A percentile compares a stretch with the other conserved stretches of the same genome.
Conservation (phyloP, 2,113 vertebrate genomes). For the Oxyruncus cristatus region DNA sequence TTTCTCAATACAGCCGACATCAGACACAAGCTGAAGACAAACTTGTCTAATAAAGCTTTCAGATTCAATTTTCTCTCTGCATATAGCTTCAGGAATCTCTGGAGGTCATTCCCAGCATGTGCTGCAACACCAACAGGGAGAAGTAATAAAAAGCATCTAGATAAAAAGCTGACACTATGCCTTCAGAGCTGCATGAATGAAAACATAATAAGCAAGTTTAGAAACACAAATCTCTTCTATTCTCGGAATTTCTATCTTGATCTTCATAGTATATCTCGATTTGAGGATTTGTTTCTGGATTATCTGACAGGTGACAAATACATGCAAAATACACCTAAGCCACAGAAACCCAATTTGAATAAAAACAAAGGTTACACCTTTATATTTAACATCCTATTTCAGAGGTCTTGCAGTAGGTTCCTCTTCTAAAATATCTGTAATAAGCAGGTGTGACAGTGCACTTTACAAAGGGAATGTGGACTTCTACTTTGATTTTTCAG, state of each 20-base stretch:
- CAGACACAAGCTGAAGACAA: conserved; percentile 75
- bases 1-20: conserved; percentile 72
- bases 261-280: conserved; percentile 49
- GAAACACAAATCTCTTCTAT: conserved; percentile 60
- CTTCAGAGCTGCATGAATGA: conserved; percentile 64
- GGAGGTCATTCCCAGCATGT: conserved; percentile 79
- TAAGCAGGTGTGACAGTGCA: neutral
- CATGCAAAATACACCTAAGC: conserved; percentile 5
- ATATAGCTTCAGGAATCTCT: conserved; percentile 76
- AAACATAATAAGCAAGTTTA: conserved; percentile 73
- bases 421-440: neutral
- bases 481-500: conserved; percentile 22
- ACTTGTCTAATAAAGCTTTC: conserved; percentile 83
- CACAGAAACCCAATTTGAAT: conserved; percentile 49
- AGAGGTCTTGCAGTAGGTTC: neutral
- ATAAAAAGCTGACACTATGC: conserved; percentile 76
- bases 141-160: conserved; percentile 79
- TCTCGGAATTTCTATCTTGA: conserved; percentile 62
- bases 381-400: conserved; percentile 36
- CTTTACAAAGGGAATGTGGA: conserved; percentile 5
- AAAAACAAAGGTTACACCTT: conserved; percentile 24
- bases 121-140: conserved; percentile 73
- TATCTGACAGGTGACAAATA: conserved; percentile 59
- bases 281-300: conserved; percentile 45
- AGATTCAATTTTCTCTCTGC: conserved; percentile 78